Base-by-base conservation (phyloP, 1,140 invertebrate species). In the Macrobrachium rosenbergii region DNA sequence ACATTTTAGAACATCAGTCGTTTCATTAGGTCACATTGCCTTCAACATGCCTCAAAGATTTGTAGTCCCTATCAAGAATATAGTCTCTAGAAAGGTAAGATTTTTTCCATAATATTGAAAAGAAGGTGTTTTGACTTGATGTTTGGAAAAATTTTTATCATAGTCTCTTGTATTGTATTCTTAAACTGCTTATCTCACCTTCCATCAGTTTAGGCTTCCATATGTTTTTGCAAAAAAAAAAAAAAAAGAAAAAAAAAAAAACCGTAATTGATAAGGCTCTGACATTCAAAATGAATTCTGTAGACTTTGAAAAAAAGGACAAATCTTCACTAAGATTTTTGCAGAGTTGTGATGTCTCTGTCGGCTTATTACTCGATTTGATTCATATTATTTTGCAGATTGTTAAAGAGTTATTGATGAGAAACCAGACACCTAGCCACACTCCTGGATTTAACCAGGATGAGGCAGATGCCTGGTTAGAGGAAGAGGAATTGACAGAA, bases 351-450 rank as follows among this genome's bases (percentile, higher is more conserved):
- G 12, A 52, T 52, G 52, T 67, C 8, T 21, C 73, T 43, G 43
- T 75, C n/a, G 1, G 2, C 17, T 28, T 28, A 75, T 28, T 60
- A 58, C 52, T 64, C 21, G 2, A 58, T 0, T n/a, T 21, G 5
- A 6, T 21, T 21, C 97, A 28, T n/a, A 17, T 23, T 10, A n/a
- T 23, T 64, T 75, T 79, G 23, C 80, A 90, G 89, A 88, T 99
- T 91, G 97, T 99, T 2, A 98, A 98, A 93, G 97, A 99, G 91
- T 93, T 99, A 1, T 92, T 99, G 28, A 97, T 99, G 89, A 96
- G 83, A n/a, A 87, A 90, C 86, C 89, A 90, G 63, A 90, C 89
- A 11, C 37, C 76, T 12, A 60, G 43, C 69, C 82, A 83, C 21
- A 88, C 86, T 10, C 79, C 86, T 8, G 82, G 85, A 45, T 59